phyloP scores from a whole-genome alignment of 2,888 invertebrate genomes.

The Agapostemon virescens region DNA sequence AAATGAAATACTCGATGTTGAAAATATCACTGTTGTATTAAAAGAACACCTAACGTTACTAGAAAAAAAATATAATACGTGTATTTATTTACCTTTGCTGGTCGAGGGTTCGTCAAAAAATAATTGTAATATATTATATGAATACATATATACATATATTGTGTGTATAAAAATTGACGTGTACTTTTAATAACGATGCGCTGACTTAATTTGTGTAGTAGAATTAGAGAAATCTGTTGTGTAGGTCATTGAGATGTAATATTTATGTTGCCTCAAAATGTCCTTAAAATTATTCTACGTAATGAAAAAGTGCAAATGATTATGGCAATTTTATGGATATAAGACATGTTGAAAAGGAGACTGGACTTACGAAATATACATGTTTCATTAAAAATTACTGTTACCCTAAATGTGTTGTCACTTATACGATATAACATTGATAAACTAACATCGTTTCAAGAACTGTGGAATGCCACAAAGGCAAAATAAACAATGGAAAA shows the following conservation, averaged over 20 bases:
- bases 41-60: slow-evolving; percentile 3
- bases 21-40: slow-evolving; percentile 16
- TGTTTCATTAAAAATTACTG: slow-evolving; percentile 54
- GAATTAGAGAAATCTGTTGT: slow-evolving; percentile 18
- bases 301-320: slow-evolving; percentile 19
- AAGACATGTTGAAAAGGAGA: slow-evolving; percentile 28
- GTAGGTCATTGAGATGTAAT: slow-evolving; percentile 28
- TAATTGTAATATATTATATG: slow-evolving; percentile 52
- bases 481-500: background rate
- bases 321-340: slow-evolving; percentile 22
- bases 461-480: background rate
- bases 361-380: slow-evolving; percentile 41
- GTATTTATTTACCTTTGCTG: slow-evolving; percentile 63
- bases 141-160: slow-evolving; percentile 33
- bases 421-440: slow-evolving; percentile 22
- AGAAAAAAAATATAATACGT: slow-evolving; percentile 46
- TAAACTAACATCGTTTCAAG: background rate
- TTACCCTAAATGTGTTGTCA: slow-evolving; percentile 45
- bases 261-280: slow-evolving; percentile 23
- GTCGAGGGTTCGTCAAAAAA: slow-evolving; percentile 54
- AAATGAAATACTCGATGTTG: slow-evolving; percentile 3
- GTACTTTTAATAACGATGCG: slow-evolving; percentile 57
- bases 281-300: slow-evolving; percentile 7
- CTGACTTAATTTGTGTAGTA: slow-evolving; percentile 37
- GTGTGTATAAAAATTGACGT: slow-evolving; percentile 44